Evolutionary conservation across 2,888 invertebrate species (phyloP).

Genomic region (Lamellibrachia satsuma): DNA sequence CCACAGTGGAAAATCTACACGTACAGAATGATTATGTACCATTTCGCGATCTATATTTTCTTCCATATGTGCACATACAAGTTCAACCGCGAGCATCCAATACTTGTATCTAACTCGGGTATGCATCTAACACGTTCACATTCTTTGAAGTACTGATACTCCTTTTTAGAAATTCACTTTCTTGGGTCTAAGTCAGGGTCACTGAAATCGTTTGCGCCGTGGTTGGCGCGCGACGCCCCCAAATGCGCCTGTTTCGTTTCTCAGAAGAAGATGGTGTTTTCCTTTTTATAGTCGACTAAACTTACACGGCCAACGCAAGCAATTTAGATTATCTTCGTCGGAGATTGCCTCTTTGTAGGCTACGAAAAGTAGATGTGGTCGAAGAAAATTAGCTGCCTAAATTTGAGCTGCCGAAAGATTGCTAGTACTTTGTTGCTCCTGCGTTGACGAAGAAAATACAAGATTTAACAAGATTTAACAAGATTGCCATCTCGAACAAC

Average conservation of each 20-base stretch:
- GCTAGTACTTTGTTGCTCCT: background rate
- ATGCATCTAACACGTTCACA: background rate
- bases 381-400: background rate
- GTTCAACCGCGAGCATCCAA: background rate
- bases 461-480: too few relatives aligned
- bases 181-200: background rate
- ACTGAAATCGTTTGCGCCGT: background rate
- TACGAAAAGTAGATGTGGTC: background rate
- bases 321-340: background rate
- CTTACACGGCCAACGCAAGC: background rate
- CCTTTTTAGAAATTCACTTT: background rate
- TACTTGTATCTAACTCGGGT: background rate
- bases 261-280: background rate
- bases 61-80: background rate
- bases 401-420: background rate
- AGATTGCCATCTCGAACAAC: too few relatives aligned
- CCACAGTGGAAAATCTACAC: too few relatives aligned
- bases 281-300: background rate
- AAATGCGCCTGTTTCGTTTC: background rate
- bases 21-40: too few relatives aligned
- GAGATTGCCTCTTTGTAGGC: background rate
- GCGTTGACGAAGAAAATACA: constrained; percentile 8
- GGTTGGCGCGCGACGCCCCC: background rate
- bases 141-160: background rate
- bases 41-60: too few relatives aligned